Conservation (phyloP, 2,888 invertebrate species). For the Melipona bicolor region DNA sequence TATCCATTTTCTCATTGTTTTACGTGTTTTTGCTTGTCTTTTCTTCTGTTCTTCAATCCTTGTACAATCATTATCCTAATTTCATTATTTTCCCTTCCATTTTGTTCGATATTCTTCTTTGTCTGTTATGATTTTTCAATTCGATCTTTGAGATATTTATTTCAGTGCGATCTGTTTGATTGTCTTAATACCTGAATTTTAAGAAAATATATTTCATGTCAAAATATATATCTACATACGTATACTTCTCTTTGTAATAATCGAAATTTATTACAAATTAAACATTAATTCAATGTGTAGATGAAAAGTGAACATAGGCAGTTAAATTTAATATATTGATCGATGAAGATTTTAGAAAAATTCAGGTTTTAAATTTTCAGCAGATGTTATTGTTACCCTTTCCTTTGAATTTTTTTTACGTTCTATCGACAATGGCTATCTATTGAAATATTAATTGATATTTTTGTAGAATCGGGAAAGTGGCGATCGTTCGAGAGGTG, state of each 20-base stretch:
- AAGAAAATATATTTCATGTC: not conserved
- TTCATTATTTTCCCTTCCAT: conserved; percentile 25
- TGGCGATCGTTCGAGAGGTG: conserved; percentile 83
- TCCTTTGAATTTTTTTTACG: not conserved
- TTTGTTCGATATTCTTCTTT: conserved; percentile 19
- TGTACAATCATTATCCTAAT: conserved; percentile 31
- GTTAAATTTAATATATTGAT: not conserved
- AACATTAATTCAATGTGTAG: not conserved
- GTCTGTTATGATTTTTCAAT: conserved; percentile 28
- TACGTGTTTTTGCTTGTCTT: conserved; percentile 30
- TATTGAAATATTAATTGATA: conserved; percentile 47
- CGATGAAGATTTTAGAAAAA: not conserved
- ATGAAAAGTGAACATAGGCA: not conserved
- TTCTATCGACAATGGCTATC: not conserved
- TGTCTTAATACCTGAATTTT: conserved; percentile 50
- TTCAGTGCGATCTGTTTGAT: conserved; percentile 7
- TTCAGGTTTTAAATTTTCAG: conserved; percentile 54
- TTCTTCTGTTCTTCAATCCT: conserved; percentile 34
- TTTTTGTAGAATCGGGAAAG: conserved; percentile 81
- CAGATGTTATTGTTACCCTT: conserved; percentile 20
- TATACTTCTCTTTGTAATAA: not conserved
- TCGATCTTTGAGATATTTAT: conserved; percentile 24
- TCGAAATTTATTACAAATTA: not conserved
- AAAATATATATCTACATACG: not conserved
- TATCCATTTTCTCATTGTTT: conserved; percentile 19